Conservation (phyloP, 1,140 invertebrate species). For the Anastrepha obliqua region DNA sequence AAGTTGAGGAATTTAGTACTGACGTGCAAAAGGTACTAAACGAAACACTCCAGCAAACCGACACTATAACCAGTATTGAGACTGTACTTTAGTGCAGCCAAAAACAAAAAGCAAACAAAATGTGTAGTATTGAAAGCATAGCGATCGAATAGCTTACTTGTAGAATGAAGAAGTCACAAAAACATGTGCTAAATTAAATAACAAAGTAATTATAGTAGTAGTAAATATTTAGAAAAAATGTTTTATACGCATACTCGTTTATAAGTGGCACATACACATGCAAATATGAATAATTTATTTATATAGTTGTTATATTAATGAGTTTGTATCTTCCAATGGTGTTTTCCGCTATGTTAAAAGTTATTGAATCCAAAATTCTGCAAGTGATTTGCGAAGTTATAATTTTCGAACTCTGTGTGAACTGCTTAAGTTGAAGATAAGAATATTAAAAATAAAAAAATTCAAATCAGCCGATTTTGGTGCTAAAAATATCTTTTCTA, state of each 20-base stretch:
- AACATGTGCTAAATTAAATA: not conserved
- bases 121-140: slow-evolving; percentile 29
- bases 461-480: no score
- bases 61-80: slow-evolving; percentile 74
- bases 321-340: no score
- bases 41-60: slow-evolving; percentile 66
- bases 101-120: not conserved
- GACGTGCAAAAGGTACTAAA: slow-evolving; percentile 90
- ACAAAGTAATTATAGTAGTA: slow-evolving; percentile 23
- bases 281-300: no score
- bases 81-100: slow-evolving; percentile 69
- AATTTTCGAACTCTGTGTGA: no score
- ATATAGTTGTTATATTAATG: no score
- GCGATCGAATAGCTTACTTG: slow-evolving; percentile 31
- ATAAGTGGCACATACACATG: no score
- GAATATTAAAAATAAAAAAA: no score
- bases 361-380: no score
- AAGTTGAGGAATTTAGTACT: slow-evolving; percentile 91
- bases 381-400: no score
- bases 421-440: no score
- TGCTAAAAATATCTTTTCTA: no score
- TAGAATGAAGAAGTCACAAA: not conserved
- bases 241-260: not conserved
- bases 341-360: no score
- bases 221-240: not conserved